phyloP scores from a whole-genome alignment of 2,797 vertebrate species.

The Argentina silus region DNA sequence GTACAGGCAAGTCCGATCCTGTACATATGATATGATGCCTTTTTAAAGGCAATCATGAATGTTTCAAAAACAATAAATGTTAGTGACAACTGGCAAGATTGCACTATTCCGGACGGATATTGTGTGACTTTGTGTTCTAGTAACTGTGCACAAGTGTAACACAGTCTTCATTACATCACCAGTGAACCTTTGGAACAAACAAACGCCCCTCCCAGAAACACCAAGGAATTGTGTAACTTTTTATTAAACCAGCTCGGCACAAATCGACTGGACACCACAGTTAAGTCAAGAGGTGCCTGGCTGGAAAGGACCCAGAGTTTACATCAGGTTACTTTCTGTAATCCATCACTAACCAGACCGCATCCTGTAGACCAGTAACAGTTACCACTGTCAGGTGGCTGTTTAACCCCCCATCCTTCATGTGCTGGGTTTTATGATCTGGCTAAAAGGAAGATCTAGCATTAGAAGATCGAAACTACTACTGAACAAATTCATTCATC shows the following conservation, averaged over 20 bases:
- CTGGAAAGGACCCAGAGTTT: neutral
- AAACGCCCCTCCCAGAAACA: constrained; percentile 17
- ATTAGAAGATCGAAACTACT: constrained; percentile 6
- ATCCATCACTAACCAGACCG: neutral
- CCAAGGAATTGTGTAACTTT: constrained; percentile 27
- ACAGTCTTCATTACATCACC: neutral
- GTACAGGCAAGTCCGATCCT: constrained; percentile 22
- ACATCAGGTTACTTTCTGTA: neutral
- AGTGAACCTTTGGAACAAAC: neutral
- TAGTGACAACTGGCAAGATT: neutral
- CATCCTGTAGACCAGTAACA: neutral
- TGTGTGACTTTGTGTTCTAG: constrained; percentile 1
- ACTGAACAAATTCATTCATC: constrained; percentile 14
- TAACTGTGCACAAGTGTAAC: neutral
- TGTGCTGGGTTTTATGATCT: constrained; percentile 1
- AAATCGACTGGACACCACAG: constrained; percentile 15
- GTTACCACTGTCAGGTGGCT: neutral
- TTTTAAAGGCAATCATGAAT: constrained; percentile 39
- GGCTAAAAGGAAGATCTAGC: constrained; percentile 10
- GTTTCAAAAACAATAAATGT: constrained; percentile 29
- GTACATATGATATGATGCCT: constrained; percentile 40
- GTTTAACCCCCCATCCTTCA: neutral
- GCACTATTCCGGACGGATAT: neutral
- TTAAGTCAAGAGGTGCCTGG: neutral
- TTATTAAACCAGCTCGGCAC: constrained; percentile 50